phyloP scores from a whole-genome alignment of 92 coral and sea anemone species.

The Desmophyllum pertusum region DNA sequence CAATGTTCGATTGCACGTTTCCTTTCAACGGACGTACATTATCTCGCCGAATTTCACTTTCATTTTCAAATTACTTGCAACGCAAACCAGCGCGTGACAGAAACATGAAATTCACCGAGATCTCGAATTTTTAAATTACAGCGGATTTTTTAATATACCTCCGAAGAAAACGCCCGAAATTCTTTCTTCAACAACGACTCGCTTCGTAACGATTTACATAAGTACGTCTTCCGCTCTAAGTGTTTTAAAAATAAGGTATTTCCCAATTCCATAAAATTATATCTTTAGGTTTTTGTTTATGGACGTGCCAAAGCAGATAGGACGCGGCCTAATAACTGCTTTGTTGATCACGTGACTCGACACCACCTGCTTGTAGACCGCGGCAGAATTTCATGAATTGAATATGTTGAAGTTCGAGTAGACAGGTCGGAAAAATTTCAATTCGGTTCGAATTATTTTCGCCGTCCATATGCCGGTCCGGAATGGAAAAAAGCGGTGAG shows the following conservation, averaged over 20 bases:
- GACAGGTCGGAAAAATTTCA: constrained; percentile 30
- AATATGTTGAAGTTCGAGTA: constrained; percentile 65
- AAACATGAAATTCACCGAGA: neutral
- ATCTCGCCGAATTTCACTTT: neutral
- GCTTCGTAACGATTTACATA: constrained; percentile 14
- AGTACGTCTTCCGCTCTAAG: constrained; percentile 5
- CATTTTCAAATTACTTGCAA: neutral
- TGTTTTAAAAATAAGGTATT: constrained; percentile 4
- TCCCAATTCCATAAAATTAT: constrained; percentile 14
- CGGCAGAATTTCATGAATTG: constrained; percentile 66
- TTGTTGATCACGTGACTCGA: constrained; percentile 75
- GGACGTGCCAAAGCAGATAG: constrained; percentile 29
- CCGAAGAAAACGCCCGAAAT: neutral
- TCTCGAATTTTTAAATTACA: neutral
- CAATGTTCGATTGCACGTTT: neutral
- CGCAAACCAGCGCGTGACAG: neutral
- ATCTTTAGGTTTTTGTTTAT: constrained; percentile 19
- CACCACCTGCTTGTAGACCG: constrained; percentile 75
- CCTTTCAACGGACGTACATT: neutral
- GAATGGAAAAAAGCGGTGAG: constrained; percentile 83
- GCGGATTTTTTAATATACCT: neutral
- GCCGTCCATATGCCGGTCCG: constrained; percentile 71
- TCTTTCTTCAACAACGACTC: neutral
- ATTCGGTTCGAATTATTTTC: constrained; percentile 55
- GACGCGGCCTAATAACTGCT: constrained; percentile 37